phyloP scores from a whole-genome alignment of 2,113 vertebrate species.

The Ovis canadensis region DNA sequence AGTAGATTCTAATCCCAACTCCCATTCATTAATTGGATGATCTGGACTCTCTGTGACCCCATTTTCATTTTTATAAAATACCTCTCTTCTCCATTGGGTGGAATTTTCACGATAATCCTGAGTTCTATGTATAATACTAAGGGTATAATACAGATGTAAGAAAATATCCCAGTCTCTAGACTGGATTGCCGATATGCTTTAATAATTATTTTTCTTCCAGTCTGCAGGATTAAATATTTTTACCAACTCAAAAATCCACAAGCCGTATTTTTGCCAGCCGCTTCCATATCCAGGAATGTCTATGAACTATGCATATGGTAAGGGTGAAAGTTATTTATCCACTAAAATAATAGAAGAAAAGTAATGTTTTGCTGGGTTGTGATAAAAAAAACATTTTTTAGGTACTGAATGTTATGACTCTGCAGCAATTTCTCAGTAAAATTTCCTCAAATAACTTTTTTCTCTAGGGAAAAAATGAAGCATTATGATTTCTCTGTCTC shows the following conservation, averaged over 20 bases:
- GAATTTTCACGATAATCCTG: background rate
- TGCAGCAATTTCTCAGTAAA: background rate
- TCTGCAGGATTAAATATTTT: slow-evolving; percentile 75
- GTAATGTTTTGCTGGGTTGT: background rate
- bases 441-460: background rate
- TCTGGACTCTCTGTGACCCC: background rate
- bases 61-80: background rate
- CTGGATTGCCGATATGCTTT: background rate
- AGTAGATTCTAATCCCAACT: background rate
- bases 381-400: background rate
- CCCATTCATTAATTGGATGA: background rate
- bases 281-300: fast-evolving
- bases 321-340: background rate
- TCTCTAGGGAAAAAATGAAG: background rate
- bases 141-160: background rate
- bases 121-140: background rate
- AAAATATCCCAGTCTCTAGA: background rate
- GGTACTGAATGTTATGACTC: background rate
- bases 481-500: background rate
- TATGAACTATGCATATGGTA: fast-evolving
- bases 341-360: background rate
- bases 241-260: slow-evolving; percentile 77
- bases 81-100: background rate
- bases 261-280: slow-evolving; percentile 17
- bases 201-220: slow-evolving; percentile 67